These are phyloP conservation scores for Setophaga kirtlandii DNA, from an alignment of 2,113 vertebrate genomes.

Conservation along the genomic window DNA sequence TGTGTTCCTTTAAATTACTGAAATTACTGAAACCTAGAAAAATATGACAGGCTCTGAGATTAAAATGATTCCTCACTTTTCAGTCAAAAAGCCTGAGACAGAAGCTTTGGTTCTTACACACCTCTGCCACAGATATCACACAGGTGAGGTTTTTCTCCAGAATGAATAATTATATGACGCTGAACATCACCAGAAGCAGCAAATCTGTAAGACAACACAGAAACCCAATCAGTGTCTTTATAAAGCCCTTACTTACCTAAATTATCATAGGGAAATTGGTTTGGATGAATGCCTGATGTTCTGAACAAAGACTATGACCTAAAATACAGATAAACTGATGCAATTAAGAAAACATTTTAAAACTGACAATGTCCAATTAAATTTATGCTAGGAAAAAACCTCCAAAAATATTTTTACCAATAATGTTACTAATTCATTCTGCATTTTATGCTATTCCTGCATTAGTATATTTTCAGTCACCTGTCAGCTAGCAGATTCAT, in stretches of 20 bases:
- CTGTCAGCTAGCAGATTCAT: neutral
- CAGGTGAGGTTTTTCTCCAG: constrained; percentile 92
- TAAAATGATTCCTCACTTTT: neutral
- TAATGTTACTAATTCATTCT: neutral
- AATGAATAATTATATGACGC: constrained; percentile 94
- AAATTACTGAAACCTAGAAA: constrained; percentile 93
- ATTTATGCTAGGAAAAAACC: neutral
- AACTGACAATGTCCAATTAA: neutral
- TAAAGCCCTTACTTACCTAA: neutral
- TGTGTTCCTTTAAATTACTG: constrained; percentile 97
- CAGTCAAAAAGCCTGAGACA: neutral
- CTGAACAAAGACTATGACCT: neutral
- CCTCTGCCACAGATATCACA: constrained; percentile 97
- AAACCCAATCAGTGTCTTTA: neutral
- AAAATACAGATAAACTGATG: neutral
- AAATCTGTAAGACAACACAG: constrained; percentile 77
- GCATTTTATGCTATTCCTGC: neutral
- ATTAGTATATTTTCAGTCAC: neutral
- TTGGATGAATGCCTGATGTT: neutral
- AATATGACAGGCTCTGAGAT: neutral
- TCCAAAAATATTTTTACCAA: neutral
- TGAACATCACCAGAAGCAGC: constrained; percentile 96
- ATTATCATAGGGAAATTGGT: neutral
- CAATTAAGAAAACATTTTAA: neutral
- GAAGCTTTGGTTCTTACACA: constrained; percentile 31